Evolutionary conservation across 2,797 vertebrate species (phyloP).

Genomic region (Phoxinus dragarum): DNA sequence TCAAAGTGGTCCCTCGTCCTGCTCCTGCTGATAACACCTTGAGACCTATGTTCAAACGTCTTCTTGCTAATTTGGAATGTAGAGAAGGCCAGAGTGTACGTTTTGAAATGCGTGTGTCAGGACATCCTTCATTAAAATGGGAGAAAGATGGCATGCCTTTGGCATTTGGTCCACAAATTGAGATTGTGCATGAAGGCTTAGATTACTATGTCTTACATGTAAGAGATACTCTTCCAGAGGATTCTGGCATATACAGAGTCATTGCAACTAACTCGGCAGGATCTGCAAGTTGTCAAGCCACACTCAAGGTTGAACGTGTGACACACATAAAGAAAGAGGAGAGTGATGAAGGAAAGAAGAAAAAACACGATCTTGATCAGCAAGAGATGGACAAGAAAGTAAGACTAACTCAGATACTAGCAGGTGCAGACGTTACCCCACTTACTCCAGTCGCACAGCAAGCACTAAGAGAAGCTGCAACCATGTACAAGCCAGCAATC

Average conservation of each 20-base stretch:
- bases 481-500: slow-evolving; percentile 93
- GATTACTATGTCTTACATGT: slow-evolving; percentile 97
- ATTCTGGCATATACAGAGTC: slow-evolving; percentile 95
- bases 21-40: slow-evolving; percentile 91
- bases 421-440: slow-evolving; percentile 85
- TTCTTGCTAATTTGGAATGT: slow-evolving; percentile 95
- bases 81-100: slow-evolving; percentile 92
- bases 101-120: slow-evolving; percentile 97
- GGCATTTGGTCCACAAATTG: slow-evolving; percentile 91
- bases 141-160: slow-evolving; percentile 95
- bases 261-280: slow-evolving; percentile 97
- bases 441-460: slow-evolving; percentile 90
- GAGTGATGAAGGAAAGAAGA: slow-evolving; percentile 81
- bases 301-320: slow-evolving; percentile 89
- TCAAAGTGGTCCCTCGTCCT: slow-evolving; percentile 90
- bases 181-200: slow-evolving; percentile 95
- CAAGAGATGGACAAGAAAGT: slow-evolving; percentile 92
- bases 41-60: slow-evolving; percentile 98
- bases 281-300: slow-evolving; percentile 96
- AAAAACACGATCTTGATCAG: slow-evolving; percentile 76
- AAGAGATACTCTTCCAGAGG: slow-evolving; percentile 91
- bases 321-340: slow-evolving; percentile 89
- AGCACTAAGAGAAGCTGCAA: slow-evolving; percentile 92
- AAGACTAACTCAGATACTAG: slow-evolving; percentile 91
- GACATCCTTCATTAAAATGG: slow-evolving; percentile 90